A percentile compares a stretch with the other conserved stretches of the same genome.
Conservation (phyloP, 2,113 vertebrate genomes). For the Camelus bactrianus region DNA sequence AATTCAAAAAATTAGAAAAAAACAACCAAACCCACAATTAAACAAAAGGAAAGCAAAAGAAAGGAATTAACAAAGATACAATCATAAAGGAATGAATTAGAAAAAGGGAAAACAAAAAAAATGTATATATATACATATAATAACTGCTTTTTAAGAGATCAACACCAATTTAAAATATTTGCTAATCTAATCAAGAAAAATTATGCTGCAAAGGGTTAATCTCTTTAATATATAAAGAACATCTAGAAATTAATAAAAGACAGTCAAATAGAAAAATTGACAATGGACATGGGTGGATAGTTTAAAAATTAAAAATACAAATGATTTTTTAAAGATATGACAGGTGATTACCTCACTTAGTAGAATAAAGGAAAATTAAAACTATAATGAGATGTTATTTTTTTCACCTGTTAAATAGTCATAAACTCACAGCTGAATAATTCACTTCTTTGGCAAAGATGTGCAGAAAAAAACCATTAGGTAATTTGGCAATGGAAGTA, state of each 20-base stretch:
- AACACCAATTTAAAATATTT: not conserved
- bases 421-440: conserved; percentile 8
- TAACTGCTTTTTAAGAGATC: not conserved
- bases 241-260: not conserved
- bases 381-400: not conserved
- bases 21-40: not conserved
- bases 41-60: conserved; percentile 15
- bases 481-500: not conserved
- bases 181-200: not conserved
- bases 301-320: conserved; percentile 25
- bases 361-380: conserved; percentile 20
- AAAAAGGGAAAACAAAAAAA: not conserved
- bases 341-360: not conserved
- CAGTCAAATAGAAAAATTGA: not conserved
- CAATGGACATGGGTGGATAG: not conserved
- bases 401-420: not conserved
- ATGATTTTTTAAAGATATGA: not conserved
- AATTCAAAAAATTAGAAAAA: not conserved
- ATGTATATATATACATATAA: not conserved
- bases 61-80: conserved; percentile 5
- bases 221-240: not conserved
- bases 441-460: not conserved
- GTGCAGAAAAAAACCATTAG: not conserved
- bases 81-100: not conserved
- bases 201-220: not conserved